These are phyloP conservation scores for Callospermophilus lateralis DNA, from an alignment of 2,113 vertebrate genomes.

Conservation along the genomic window DNA sequence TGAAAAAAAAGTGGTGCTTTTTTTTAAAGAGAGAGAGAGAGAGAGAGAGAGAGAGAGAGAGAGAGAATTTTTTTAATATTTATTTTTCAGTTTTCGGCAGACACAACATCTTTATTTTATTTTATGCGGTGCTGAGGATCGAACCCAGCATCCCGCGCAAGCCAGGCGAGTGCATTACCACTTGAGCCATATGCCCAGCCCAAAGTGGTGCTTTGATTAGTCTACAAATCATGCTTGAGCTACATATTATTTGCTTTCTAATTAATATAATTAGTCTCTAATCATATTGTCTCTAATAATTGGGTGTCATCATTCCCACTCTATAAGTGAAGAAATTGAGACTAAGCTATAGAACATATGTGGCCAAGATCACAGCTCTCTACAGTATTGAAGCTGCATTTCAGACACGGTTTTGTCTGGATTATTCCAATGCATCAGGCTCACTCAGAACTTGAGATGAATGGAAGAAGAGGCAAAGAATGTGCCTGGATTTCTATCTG, in stretches of 20 bases:
- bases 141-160: no score
- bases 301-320: background rate
- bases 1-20: constrained; percentile 6
- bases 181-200: no score
- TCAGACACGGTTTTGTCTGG: background rate
- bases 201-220: constrained; percentile 21
- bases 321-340: constrained; percentile 30
- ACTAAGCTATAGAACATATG: background rate
- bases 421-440: background rate
- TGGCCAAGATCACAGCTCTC: background rate
- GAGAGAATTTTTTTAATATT: no score
- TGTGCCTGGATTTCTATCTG: background rate
- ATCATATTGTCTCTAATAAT: background rate
- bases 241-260: background rate
- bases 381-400: background rate
- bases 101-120: no score
- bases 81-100: no score
- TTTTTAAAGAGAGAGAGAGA: no score
- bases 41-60: no score
- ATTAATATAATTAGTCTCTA: background rate
- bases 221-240: background rate
- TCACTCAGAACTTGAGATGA: background rate
- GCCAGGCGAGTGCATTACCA: no score
- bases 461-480: background rate
- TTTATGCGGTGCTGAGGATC: no score